Evolutionary conservation across 1,140 invertebrate genomes (phyloP).

Genomic region (Sitobion miscanthi): DNA sequence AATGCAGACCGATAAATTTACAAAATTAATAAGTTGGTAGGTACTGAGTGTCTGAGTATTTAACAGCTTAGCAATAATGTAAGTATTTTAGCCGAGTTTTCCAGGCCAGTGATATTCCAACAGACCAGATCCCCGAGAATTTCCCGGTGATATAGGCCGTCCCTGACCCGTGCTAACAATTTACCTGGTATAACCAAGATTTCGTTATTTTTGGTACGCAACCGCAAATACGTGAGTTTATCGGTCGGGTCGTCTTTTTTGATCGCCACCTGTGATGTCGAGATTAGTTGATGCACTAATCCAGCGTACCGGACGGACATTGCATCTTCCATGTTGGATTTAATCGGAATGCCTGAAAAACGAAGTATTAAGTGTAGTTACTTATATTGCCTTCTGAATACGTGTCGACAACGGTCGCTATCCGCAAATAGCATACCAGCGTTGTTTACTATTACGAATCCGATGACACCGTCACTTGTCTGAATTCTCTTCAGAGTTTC

Average conservation of each 20-base stretch:
- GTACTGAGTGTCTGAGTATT: no score
- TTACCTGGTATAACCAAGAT: slow-evolving; percentile 95
- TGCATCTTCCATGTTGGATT: slow-evolving; percentile 94
- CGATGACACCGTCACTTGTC: slow-evolving; percentile 94
- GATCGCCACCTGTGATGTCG: slow-evolving; percentile 91
- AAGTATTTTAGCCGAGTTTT: no score
- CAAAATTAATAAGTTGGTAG: no score
- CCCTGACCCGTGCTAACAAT: slow-evolving; percentile 15
- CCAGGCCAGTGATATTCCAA: neutral
- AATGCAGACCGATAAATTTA: no score
- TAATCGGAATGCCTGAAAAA: slow-evolving; percentile 79
- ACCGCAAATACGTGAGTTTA: slow-evolving; percentile 93
- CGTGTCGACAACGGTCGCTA: neutral
- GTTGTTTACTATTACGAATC: slow-evolving; percentile 93
- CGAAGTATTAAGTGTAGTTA: neutral
- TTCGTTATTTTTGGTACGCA: slow-evolving; percentile 96
- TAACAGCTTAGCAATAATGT: no score
- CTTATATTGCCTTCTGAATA: neutral
- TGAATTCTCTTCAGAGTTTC: slow-evolving; percentile 97
- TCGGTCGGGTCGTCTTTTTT: slow-evolving; percentile 95
- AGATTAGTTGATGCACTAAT: slow-evolving; percentile 87
- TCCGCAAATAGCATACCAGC: slow-evolving; percentile 68
- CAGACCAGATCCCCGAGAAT: no score
- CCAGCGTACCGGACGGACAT: slow-evolving; percentile 96
- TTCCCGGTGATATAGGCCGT: no score